These are phyloP conservation scores for Aphaenogaster ashmeadi DNA, from an alignment of 1,140 invertebrate genomes.

Conservation along the genomic window DNA sequence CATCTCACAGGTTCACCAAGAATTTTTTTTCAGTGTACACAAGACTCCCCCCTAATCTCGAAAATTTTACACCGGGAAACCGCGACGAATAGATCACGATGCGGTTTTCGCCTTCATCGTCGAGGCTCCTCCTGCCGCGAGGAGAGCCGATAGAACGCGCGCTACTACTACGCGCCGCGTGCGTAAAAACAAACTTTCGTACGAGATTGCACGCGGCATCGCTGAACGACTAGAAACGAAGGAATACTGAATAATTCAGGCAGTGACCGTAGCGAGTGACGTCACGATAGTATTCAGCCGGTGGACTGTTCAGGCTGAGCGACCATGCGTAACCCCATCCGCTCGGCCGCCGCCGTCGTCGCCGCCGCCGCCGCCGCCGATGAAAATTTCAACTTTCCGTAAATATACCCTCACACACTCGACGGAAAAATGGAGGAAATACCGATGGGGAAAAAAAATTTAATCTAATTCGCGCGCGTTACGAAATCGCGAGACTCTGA, in stretches of 20 bases:
- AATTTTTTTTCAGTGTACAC: background rate
- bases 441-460: background rate
- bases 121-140: background rate
- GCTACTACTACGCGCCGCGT: slow-evolving; percentile 4
- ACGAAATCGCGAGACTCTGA: background rate
- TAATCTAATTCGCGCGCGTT: background rate
- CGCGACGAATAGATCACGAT: background rate
- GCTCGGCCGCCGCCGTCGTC: slow-evolving; percentile 52
- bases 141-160: background rate
- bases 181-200: slow-evolving; percentile 58
- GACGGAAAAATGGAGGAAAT: slow-evolving; percentile 25
- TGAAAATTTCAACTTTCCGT: slow-evolving; percentile 77
- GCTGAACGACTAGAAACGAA: slow-evolving; percentile 69
- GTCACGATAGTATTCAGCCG: slow-evolving; percentile 84
- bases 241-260: slow-evolving; percentile 84
- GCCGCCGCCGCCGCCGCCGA: slow-evolving; percentile 19
- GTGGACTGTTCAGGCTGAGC: slow-evolving; percentile 85
- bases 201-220: slow-evolving; percentile 55
- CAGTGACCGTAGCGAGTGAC: slow-evolving; percentile 85
- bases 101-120: slow-evolving; percentile 6
- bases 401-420: slow-evolving; percentile 55
- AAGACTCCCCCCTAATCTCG: background rate
- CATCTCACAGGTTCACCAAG: no score
- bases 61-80: background rate
- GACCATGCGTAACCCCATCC: slow-evolving; percentile 86